phyloP scores from a whole-genome alignment of 2,797 vertebrate genomes.

The Pipistrellus pipistrellus region DNA sequence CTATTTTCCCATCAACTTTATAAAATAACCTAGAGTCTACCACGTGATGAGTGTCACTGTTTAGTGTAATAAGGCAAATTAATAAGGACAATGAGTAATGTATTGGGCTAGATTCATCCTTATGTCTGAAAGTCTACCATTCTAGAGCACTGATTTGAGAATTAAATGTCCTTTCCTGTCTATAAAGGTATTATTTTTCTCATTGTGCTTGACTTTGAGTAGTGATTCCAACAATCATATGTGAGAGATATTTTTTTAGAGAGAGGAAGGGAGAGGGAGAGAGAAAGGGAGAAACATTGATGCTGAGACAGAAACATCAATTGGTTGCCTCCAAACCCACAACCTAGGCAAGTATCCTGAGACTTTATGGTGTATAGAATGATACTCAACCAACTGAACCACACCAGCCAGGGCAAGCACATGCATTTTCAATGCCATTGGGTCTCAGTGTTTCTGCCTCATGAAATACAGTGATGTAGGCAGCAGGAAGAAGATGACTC shows the following conservation, averaged over 20 bases:
- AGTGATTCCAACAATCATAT: neutral
- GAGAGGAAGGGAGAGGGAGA: no score
- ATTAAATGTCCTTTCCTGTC: constrained; percentile 21
- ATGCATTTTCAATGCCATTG: neutral
- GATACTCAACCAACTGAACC: no score
- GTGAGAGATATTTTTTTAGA: neutral
- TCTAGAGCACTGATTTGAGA: neutral
- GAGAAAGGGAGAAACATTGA: no score
- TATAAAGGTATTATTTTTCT: neutral
- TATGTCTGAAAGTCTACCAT: constrained; percentile 17
- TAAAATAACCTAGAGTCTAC: neutral
- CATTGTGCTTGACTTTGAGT: constrained; percentile 17
- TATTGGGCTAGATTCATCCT: neutral
- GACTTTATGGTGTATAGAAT: no score
- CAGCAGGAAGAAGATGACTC: neutral
- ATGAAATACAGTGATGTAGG: neutral
- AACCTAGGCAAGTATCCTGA: no score
- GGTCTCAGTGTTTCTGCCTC: constrained; percentile 15
- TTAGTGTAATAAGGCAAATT: constrained; percentile 8
- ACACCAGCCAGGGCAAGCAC: no score
- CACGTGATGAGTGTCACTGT: neutral
- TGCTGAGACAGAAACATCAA: no score
- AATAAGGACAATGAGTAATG: constrained; percentile 2
- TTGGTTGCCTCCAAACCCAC: no score
- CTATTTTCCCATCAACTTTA: neutral